A percentile compares a stretch with the other conserved stretches of the same genome.
Conservation (phyloP, 2,113 vertebrate genomes). For the Enhydra lutris region DNA sequence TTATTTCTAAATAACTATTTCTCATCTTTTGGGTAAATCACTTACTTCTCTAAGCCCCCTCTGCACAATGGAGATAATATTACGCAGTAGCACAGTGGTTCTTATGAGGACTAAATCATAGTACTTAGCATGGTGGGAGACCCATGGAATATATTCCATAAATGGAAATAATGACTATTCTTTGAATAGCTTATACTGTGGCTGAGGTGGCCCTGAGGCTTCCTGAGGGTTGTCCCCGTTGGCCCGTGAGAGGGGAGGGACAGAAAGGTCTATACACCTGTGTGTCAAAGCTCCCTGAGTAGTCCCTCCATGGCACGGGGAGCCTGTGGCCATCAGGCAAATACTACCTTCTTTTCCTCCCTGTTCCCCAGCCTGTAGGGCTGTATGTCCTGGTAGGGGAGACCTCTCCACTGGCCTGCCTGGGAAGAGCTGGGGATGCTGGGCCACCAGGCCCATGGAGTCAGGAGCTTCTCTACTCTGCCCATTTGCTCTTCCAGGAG, state of each 20-base stretch:
- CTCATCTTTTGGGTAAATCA: neutral
- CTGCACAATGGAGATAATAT: rapidly evolving
- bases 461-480: too few relatives aligned
- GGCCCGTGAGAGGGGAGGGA: neutral
- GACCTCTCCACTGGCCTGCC: neutral
- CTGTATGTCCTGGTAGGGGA: too few relatives aligned
- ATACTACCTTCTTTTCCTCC: neutral
- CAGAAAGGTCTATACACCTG: neutral
- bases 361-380: neutral
- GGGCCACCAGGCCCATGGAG: neutral
- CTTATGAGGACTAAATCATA: neutral
- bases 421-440: neutral
- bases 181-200: too few relatives aligned
- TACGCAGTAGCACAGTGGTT: neutral
- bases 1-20: neutral
- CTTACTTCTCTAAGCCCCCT: neutral
- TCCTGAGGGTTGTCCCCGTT: neutral
- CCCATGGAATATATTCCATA: neutral
- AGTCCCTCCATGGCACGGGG: too few relatives aligned
- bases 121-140: neutral
- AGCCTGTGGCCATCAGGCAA: neutral
- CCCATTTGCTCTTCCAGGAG: rapidly evolving
- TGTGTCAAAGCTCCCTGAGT: neutral
- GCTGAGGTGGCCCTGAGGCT: neutral
- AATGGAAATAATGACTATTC: neutral